These are phyloP conservation scores for pig (Sus scrofa) DNA, from an alignment of 2,113 vertebrate genomes.

Conservation along the genomic window T2T-Sscrofa CM000829.6:56832501-56833000, in stretches of 20 bases:
- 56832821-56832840: background rate
- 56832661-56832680: constrained; percentile 68
- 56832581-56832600: constrained; percentile 51
- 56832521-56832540: constrained; percentile 61
- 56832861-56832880: background rate
- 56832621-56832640: constrained; percentile 54
- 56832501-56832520: constrained; percentile 10
- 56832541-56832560: constrained; percentile 61
- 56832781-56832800: background rate
- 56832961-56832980: background rate
- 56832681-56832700: constrained; percentile 51
- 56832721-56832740: background rate
- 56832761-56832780: background rate
- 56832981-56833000: background rate
- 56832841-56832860: background rate
- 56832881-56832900: constrained; percentile 27
- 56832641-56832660: constrained; percentile 67
- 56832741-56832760: background rate
- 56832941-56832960: background rate
- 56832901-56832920: background rate
- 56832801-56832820: background rate
- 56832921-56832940: background rate
- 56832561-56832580: constrained; percentile 53
- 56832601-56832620: constrained; percentile 38
- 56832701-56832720: background rate